phyloP scores from a whole-genome alignment of 2,113 vertebrate genomes.

The Entelurus aequoreus region DNA sequence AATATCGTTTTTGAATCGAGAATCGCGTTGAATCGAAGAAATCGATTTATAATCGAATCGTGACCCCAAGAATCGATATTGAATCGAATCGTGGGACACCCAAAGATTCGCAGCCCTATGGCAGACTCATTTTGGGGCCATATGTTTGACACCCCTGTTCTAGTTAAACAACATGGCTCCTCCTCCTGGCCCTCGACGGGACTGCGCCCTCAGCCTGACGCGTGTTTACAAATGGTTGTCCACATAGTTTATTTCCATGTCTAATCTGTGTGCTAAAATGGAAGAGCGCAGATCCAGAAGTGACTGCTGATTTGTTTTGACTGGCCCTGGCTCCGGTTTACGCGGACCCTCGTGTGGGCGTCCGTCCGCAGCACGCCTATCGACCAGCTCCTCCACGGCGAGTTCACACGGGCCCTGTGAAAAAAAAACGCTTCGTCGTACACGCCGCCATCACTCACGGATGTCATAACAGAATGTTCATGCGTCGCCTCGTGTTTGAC shows the following conservation, averaged over 20 bases:
- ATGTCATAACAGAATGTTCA: constrained; percentile 45
- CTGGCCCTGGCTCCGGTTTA: constrained; percentile 44
- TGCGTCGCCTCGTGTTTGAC: constrained; percentile 23
- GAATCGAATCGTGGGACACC: no score
- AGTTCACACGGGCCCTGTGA: constrained; percentile 37
- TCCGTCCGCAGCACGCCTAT: constrained; percentile 51
- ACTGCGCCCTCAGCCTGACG: no score
- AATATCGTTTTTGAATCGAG: no score
- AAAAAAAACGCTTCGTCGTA: not conserved
- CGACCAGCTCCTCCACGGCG: constrained; percentile 32
- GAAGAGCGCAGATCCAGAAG: constrained; percentile 15
- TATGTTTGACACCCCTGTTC: no score
- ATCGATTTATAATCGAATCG: no score
- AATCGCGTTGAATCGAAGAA: no score
- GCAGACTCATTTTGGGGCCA: no score
- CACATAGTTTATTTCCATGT: not conserved
- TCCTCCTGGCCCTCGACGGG: no score
- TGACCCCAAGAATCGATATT: no score
- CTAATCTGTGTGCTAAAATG: not conserved
- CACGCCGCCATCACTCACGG: constrained; percentile 2
- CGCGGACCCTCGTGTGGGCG: constrained; percentile 37
- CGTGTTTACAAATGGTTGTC: not conserved
- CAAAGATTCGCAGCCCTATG: no score
- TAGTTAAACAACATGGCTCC: no score
- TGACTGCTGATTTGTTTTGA: constrained; percentile 55